Conservation (phyloP, 2,888 invertebrate genomes). For the Sclerodermus sp. region DNA sequence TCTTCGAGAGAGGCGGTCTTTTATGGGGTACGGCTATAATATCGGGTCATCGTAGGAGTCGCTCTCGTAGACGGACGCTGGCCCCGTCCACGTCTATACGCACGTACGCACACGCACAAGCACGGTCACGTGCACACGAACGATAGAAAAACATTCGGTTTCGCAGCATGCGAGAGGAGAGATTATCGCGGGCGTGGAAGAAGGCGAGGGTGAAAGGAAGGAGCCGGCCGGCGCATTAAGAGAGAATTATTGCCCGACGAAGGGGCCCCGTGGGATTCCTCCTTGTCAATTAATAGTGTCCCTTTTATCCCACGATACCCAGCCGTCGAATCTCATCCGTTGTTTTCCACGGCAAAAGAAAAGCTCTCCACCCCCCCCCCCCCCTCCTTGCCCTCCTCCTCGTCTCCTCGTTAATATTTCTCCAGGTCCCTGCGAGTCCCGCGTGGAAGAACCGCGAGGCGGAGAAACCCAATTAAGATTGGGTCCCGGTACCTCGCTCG, state of each 20-base stretch:
- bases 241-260: conserved; percentile 49
- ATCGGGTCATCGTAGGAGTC: conserved; percentile 39
- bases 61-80: conserved; percentile 11
- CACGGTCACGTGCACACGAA: no score
- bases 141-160: conserved; percentile 40
- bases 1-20: conserved; percentile 44
- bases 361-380: not conserved
- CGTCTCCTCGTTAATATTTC: not conserved
- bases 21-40: conserved; percentile 49
- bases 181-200: conserved; percentile 44
- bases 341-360: no score
- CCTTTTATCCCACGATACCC: conserved; percentile 11
- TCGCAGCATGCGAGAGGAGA: conserved; percentile 35
- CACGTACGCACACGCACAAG: conserved; percentile 3
- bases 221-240: conserved; percentile 50
- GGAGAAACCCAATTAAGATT: no score
- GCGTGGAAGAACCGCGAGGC: no score
- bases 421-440: no score
- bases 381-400: conserved; percentile 3
- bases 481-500: no score
- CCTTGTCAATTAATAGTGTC: conserved; percentile 50
- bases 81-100: not conserved
- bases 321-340: no score
- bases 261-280: conserved; percentile 36
- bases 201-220: conserved; percentile 19